Evolutionary conservation across 2,113 vertebrate species (phyloP).

Genomic region (Circaetus cinerascens): DNA sequence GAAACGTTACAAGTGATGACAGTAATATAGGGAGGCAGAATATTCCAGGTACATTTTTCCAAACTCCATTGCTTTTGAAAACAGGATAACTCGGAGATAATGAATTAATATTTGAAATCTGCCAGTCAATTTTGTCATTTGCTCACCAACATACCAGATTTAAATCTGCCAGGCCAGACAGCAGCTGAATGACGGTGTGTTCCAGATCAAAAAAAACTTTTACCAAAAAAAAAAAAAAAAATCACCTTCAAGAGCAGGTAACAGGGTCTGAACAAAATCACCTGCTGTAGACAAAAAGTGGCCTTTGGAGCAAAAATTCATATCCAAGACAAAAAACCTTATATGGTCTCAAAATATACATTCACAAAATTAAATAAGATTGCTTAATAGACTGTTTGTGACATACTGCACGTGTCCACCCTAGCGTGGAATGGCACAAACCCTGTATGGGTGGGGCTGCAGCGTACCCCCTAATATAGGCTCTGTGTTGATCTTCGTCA

Average conservation of each 20-base stretch:
- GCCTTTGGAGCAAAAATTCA: not conserved
- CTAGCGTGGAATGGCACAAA: constrained; percentile 44
- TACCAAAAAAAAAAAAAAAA: not conserved
- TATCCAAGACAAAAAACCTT: not conserved
- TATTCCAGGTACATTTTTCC: not conserved
- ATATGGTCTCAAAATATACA: fast-evolving
- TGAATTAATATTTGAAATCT: not conserved
- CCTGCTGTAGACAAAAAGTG: not conserved
- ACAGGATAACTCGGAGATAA: not conserved
- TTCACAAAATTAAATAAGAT: not conserved
- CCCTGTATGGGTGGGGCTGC: constrained; percentile 27
- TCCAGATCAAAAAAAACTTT: not conserved
- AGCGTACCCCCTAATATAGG: not conserved
- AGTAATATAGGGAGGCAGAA: not conserved
- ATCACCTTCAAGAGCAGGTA: not conserved
- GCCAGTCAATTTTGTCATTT: not conserved
- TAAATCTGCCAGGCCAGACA: not conserved
- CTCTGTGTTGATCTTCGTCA: not conserved
- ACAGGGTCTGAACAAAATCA: not conserved
- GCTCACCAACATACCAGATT: not conserved
- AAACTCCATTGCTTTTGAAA: not conserved
- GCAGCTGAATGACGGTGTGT: not conserved
- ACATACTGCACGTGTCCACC: not conserved
- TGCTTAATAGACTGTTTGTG: not conserved
- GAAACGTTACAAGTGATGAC: not conserved